Percentiles rank a stretch among this genome's conserved stretches.
phyloP scores from a whole-genome alignment of 2,888 invertebrate genomes.

The Lagria hirta region DNA sequence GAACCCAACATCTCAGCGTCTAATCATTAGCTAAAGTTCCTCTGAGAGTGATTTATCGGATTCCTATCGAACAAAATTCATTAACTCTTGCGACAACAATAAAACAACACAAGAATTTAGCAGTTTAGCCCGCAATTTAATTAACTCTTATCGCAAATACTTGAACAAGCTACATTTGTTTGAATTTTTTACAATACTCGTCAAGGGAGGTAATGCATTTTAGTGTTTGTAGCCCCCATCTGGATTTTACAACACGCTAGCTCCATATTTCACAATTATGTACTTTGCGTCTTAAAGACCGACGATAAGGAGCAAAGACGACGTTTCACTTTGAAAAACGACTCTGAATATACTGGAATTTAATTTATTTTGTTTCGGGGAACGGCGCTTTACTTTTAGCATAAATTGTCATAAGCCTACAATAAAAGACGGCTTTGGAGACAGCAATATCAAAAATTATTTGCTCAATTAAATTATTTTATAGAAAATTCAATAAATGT shows the following conservation, averaged over 20 bases:
- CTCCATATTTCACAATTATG: slow-evolving; percentile 29
- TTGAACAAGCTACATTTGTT: slow-evolving; percentile 13
- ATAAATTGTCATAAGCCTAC: too few species aligned
- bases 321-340: slow-evolving; percentile 22
- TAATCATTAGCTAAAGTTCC: slow-evolving; percentile 3
- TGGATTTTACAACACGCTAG: slow-evolving; percentile 24
- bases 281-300: slow-evolving; percentile 24
- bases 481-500: too few species aligned
- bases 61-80: slow-evolving; percentile 6
- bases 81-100: slow-evolving; percentile 2
- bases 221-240: slow-evolving; percentile 11
- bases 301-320: slow-evolving; percentile 24
- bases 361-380: slow-evolving; percentile 23
- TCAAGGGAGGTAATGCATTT: slow-evolving; percentile 15
- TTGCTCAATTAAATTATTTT: too few species aligned
- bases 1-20: too few species aligned
- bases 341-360: slow-evolving; percentile 19
- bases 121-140: slow-evolving; percentile 11
- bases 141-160: slow-evolving; percentile 16
- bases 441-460: too few species aligned
- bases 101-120: slow-evolving; percentile 11
- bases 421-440: too few species aligned
- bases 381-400: too few species aligned
- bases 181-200: slow-evolving; percentile 8
- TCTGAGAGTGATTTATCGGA: slow-evolving; percentile 11